These are phyloP conservation scores for Vicugna pacos DNA, from an alignment of 2,113 vertebrate genomes.

Conservation along the genomic window DNA sequence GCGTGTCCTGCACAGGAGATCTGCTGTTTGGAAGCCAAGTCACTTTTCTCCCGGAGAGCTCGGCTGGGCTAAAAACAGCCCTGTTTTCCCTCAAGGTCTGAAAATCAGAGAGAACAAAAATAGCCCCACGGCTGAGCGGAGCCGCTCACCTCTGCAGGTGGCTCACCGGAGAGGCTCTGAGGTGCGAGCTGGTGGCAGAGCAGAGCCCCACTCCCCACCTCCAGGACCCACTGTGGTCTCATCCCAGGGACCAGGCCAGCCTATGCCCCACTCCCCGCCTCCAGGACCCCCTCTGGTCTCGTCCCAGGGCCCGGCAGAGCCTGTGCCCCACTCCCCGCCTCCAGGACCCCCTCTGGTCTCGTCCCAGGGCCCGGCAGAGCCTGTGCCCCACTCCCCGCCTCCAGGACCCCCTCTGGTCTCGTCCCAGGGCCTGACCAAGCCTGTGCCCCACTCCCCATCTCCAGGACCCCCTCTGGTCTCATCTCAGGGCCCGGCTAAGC, in stretches of 20 bases:
- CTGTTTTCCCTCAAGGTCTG: not conserved
- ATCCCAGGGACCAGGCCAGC: fast-evolving
- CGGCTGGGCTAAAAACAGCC: slow-evolving; percentile 18
- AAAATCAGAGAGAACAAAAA: slow-evolving; percentile 63
- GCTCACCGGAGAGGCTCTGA: not conserved
- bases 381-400: no score
- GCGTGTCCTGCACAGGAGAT: not conserved
- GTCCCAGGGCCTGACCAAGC: no score
- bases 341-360: no score
- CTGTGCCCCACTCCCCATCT: no score
- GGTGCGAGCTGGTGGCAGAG: not conserved
- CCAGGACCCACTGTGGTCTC: not conserved
- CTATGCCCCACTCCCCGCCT: no score
- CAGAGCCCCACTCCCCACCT: fast-evolving
- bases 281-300: no score
- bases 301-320: no score
- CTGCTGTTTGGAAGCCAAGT: not conserved
- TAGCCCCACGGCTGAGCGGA: not conserved
- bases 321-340: no score
- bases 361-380: no score
- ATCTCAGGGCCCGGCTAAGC: no score
- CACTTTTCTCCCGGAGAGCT: not conserved
- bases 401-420: no score
- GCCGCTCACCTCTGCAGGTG: slow-evolving; percentile 23
- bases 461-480: no score